Conservation (phyloP, 2,797 vertebrate genomes). For the Pipistrellus pygmaeus region DNA sequence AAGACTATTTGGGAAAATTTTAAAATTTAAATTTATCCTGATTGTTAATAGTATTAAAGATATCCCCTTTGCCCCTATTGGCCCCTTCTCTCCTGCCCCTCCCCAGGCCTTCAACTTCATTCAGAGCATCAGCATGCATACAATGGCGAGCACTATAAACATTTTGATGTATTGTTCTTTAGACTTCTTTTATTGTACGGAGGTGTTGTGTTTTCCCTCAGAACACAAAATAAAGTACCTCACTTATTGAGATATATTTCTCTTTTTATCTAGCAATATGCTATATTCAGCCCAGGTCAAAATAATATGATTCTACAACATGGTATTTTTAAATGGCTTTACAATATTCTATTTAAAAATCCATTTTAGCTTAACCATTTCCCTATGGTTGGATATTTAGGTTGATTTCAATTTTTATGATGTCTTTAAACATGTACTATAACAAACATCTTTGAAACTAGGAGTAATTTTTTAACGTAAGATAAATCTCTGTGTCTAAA, state of each 20-base stretch:
- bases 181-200: neutral
- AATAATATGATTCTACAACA: neutral
- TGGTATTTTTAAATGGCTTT: neutral
- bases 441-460: neutral
- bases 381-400: neutral
- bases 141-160: neutral
- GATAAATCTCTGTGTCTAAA: neutral
- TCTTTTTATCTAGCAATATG: neutral
- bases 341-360: neutral
- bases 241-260: neutral
- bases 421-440: neutral
- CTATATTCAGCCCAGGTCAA: neutral
- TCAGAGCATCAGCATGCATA: neutral
- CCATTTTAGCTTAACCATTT: neutral
- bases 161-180: neutral
- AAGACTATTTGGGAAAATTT: neutral
- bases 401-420: slow-evolving; percentile 2
- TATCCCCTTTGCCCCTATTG: too few relatives aligned
- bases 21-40: too few relatives aligned
- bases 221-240: neutral
- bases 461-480: neutral
- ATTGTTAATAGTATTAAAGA: too few relatives aligned
- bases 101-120: too few relatives aligned
- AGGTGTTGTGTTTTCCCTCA: neutral
- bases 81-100: too few relatives aligned